These are phyloP conservation scores for Tyrannus savana DNA, from an alignment of 2,113 vertebrate genomes.

Conservation along the genomic window DNA sequence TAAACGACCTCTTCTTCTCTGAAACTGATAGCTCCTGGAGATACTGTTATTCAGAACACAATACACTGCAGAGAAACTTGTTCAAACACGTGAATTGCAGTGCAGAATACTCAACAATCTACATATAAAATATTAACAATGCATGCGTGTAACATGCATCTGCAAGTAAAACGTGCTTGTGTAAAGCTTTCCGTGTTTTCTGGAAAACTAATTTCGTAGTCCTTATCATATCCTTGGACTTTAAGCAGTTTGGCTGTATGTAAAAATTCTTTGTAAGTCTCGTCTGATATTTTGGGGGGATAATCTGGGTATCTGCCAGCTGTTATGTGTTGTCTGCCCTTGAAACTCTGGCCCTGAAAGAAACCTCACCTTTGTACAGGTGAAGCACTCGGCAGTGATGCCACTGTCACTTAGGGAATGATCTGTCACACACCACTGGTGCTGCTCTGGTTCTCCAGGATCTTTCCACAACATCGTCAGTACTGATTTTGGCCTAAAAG, in stretches of 20 bases:
- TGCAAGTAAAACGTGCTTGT: neutral
- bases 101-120: neutral
- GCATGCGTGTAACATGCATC: neutral
- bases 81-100: neutral
- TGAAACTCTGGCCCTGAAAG: neutral
- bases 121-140: no score
- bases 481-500: neutral
- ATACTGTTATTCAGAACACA: neutral
- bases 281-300: neutral
- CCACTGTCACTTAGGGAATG: neutral
- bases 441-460: neutral
- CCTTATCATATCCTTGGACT: neutral
- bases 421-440: neutral
- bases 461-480: neutral
- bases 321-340: neutral
- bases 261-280: neutral
- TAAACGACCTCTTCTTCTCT: neutral
- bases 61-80: neutral
- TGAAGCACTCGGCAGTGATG: neutral
- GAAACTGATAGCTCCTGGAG: neutral
- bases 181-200: neutral
- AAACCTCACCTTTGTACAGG: neutral
- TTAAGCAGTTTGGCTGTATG: neutral
- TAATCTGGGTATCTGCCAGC: neutral
- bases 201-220: neutral